Conservation (phyloP, 2,888 invertebrate genomes). For the Psylliodes chrysocephalus region DNA sequence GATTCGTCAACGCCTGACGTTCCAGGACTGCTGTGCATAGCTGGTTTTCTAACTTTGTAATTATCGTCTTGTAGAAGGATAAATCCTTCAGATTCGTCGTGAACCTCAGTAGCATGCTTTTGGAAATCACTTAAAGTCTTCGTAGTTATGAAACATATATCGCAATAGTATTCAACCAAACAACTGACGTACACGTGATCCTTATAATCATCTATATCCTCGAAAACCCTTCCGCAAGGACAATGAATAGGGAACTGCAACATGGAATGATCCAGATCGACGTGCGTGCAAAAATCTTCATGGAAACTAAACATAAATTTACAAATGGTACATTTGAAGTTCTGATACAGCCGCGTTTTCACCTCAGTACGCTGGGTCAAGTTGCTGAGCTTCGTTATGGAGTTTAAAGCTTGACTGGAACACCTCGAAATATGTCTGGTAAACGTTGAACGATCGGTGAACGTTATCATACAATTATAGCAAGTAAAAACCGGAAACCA, state of each 20-base stretch:
- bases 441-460: constrained; percentile 60
- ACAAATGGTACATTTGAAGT: constrained; percentile 59
- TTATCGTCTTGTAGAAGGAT: constrained; percentile 55
- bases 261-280: constrained; percentile 57
- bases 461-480: constrained; percentile 72
- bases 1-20: constrained; percentile 42
- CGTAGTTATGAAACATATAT: constrained; percentile 59
- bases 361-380: constrained; percentile 56
- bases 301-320: constrained; percentile 58
- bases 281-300: constrained; percentile 59
- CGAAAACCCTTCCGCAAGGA: constrained; percentile 54
- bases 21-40: constrained; percentile 27
- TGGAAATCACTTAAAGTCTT: constrained; percentile 57
- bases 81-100: constrained; percentile 59
- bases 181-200: constrained; percentile 59
- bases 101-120: constrained; percentile 56
- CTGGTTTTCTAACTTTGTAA: constrained; percentile 48
- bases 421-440: constrained; percentile 57
- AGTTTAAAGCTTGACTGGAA: constrained; percentile 52
- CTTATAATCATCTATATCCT: constrained; percentile 57
- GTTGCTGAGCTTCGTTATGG: constrained; percentile 55
- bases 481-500: constrained; percentile 72
- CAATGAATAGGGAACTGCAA: constrained; percentile 52
- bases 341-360: constrained; percentile 60
- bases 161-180: constrained; percentile 59